These are phyloP conservation scores for Drosophila demipolita DNA, from an alignment of 2,888 invertebrate genomes.

Conservation along the genomic window DNA sequence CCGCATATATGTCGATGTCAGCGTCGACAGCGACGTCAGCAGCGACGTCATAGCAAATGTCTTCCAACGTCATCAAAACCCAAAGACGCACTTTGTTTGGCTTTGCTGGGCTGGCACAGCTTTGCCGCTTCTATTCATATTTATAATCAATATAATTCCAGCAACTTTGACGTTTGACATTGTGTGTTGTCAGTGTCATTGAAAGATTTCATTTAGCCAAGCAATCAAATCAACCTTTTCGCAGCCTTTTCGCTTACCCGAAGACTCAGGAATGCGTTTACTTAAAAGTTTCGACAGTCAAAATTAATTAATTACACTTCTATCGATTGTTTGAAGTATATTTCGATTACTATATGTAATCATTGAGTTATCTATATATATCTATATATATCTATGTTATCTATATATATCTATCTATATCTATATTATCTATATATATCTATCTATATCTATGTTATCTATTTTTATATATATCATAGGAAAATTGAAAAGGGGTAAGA, in stretches of 20 bases:
- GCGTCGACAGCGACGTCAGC: conserved; percentile 8
- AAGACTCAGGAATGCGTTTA: background rate
- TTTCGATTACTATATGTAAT: background rate
- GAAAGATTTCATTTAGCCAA: conserved; percentile 55
- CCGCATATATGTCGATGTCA: conserved; percentile 63
- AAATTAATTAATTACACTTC: background rate
- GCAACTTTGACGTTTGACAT: conserved; percentile 73
- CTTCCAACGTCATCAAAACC: conserved; percentile 19
- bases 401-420: no score
- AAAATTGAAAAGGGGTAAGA: background rate
- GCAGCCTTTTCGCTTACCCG: background rate
- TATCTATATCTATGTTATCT: no score
- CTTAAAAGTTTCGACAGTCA: background rate
- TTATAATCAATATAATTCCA: conserved; percentile 76
- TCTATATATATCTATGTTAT: background rate
- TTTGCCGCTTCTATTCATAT: conserved; percentile 62
- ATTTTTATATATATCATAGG: no score
- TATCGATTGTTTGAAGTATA: background rate
- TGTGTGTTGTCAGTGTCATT: conserved; percentile 64
- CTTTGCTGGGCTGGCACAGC: conserved; percentile 45
- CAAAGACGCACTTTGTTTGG: conserved; percentile 65
- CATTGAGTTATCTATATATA: background rate
- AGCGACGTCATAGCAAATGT: conserved; percentile 11
- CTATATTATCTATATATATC: no score
- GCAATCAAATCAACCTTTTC: conserved; percentile 20